Evolutionary conservation across 2,888 invertebrate genomes (phyloP), one percentile per base, ranked within the genome.

Genomic region (Conistra vaccinii): DNA sequence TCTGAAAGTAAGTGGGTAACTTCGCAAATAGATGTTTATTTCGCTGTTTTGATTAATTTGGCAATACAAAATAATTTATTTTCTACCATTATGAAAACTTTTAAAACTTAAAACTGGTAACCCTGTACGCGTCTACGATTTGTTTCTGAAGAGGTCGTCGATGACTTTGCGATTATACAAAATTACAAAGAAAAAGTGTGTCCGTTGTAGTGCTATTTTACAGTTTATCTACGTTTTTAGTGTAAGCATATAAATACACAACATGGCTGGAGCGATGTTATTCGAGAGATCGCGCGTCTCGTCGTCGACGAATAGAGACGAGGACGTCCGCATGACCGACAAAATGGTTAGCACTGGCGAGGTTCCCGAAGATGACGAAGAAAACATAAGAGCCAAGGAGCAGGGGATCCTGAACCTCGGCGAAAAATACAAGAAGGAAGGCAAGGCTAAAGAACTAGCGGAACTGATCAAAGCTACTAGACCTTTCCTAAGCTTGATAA

Each of bases 381-480:
- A 99, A 92, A 98, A 98, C 88, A 98, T 99, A 93, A 98, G 98
- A 88, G 97, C 98, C 80, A 99, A 99, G 94, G 99, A 99, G 94
- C 99, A 99, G 92, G 98, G 98, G 74, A 99, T 99, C 88, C 97
- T 99, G 89, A 98, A 99, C 92, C 97, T 99, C 87, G 99, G 99
- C 69, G 98, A 98, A 93, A 97, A 98, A 83, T 98, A 99, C 94
- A 99, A 99, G 96, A 98, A 99, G 91, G 98, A 98, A 94, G 98
- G 98, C 92, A 99, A 99, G 95, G 99, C 99, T 84, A 98, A 99
- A 95, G 98, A 98, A 94, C 96, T 98, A 87, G 98, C 98, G 29
- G 98, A 99, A 89, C 97, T 99, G 86, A 99, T 99, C 91, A 99
- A 99, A 96, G 98, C 98, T 81, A 99, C 99, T 68, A 97, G 99